Conservation (phyloP, 37 sponge, comb jelly and placozoan species). For the Aplysina aerophoba region DNA sequence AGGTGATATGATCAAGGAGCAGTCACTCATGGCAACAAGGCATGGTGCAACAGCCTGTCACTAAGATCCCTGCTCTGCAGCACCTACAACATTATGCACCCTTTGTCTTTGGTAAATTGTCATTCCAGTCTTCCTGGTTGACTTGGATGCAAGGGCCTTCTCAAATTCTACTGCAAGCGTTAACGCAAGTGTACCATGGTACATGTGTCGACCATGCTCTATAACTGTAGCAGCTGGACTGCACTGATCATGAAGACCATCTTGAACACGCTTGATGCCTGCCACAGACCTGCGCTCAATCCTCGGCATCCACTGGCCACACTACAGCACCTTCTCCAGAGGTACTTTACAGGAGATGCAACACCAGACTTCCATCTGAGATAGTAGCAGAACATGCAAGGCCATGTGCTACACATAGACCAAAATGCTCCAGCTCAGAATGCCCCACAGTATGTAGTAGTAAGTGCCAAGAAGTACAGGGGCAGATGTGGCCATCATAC, state of each 20-base stretch:
- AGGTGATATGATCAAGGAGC: background rate
- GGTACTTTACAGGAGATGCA: background rate
- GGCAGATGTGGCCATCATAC: background rate
- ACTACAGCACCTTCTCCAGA: background rate
- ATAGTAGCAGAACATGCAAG: background rate
- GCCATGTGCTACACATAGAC: background rate
- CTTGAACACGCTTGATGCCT: background rate
- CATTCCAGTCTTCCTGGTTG: background rate
- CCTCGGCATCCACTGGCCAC: constrained; percentile 8
- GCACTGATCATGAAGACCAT: constrained; percentile 16
- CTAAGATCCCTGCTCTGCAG: background rate
- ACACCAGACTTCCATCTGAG: background rate
- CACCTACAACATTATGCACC: background rate
- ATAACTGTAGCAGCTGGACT: constrained; percentile 14
- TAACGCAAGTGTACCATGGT: background rate
- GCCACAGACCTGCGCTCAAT: constrained; percentile 2
- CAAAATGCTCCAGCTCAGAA: constrained; percentile 10
- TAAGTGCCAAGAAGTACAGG: background rate
- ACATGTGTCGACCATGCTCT: background rate
- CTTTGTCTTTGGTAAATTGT: background rate
- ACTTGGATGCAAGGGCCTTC: background rate
- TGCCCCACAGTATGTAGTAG: background rate
- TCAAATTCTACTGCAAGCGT: background rate
- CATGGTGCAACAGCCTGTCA: background rate
- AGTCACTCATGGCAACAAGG: background rate